Evolutionary conservation across 1,140 invertebrate genomes (phyloP).

Genomic region (Tachypleus tridentatus): DNA sequence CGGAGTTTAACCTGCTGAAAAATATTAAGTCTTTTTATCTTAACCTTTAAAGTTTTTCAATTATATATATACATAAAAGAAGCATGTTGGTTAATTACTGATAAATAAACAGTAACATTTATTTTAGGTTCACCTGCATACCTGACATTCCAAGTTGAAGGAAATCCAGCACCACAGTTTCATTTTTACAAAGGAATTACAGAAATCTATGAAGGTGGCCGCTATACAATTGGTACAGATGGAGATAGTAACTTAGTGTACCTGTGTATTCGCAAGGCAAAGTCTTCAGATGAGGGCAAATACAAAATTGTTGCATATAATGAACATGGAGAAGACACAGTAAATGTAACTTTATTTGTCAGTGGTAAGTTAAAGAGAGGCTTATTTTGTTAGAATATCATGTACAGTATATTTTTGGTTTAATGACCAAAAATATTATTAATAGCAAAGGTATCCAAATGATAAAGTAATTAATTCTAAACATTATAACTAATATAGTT

Average conservation of each 20-base stretch:
- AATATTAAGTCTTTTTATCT: too few species aligned
- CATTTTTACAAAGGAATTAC: slow-evolving; percentile 87
- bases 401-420: not conserved
- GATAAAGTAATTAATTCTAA: too few species aligned
- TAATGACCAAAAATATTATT: slow-evolving; percentile 9
- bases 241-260: slow-evolving; percentile 78
- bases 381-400: not conserved
- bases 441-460: too few species aligned
- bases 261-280: slow-evolving; percentile 87
- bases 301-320: slow-evolving; percentile 89
- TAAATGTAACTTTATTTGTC: slow-evolving; percentile 89
- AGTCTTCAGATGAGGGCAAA: slow-evolving; percentile 92
- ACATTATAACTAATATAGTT: too few species aligned
- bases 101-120: too few species aligned
- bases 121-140: slow-evolving; percentile 50
- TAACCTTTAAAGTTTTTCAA: too few species aligned
- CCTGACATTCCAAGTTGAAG: slow-evolving; percentile 74
- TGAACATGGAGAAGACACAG: slow-evolving; percentile 83
- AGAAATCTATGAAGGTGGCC: slow-evolving; percentile 81
- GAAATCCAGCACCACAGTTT: slow-evolving; percentile 85
- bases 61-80: too few species aligned
- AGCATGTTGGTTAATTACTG: too few species aligned
- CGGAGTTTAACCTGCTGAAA: too few species aligned
- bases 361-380: slow-evolving; percentile 55
- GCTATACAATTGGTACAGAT: slow-evolving; percentile 84